Percentiles rank a stretch among this genome's conserved stretches.
phyloP scores from a whole-genome alignment of 2,888 invertebrate species.

The Caradrina clavipalpis region DNA sequence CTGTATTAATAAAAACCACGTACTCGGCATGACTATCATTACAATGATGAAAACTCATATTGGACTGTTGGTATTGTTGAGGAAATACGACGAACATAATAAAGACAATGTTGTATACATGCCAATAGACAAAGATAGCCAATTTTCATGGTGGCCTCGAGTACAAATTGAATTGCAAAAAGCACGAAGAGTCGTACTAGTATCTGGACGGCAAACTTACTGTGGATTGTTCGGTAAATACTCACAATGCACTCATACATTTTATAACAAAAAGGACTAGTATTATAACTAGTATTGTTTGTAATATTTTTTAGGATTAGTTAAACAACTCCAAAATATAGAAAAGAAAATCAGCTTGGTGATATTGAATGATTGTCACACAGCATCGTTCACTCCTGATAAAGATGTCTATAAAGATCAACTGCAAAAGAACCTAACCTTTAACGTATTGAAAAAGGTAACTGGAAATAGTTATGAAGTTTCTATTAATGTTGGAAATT shows the following conservation, averaged over 20 bases:
- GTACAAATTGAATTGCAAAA: conserved; percentile 5
- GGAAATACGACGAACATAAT: neutral
- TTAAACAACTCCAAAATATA: neutral
- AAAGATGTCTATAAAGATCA: neutral
- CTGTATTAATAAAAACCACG: neutral
- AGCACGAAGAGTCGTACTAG: conserved; percentile 1
- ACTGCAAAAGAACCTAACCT: neutral
- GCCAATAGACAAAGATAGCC: conserved; percentile 1
- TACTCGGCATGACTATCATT: neutral
- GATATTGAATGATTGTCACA: neutral
- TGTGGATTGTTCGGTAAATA: conserved; percentile 5
- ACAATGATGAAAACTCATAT: neutral
- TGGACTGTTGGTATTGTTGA: neutral
- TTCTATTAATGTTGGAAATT: too few relatives aligned
- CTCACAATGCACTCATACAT: too few relatives aligned
- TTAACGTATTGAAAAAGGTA: conserved; percentile 13
- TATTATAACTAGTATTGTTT: neutral
- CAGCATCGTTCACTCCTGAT: neutral
- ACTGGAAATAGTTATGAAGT: neutral
- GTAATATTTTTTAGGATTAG: neutral
- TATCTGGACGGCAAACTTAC: neutral
- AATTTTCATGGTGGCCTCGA: conserved; percentile 6
- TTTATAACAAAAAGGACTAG: neutral
- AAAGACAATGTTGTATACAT: conserved; percentile 7
- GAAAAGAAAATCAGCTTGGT: conserved; percentile 1